Percentiles rank a stretch among this genome's conserved stretches.
Conservation (phyloP, 1,140 invertebrate species). For the Antheraea pernyi region DNA sequence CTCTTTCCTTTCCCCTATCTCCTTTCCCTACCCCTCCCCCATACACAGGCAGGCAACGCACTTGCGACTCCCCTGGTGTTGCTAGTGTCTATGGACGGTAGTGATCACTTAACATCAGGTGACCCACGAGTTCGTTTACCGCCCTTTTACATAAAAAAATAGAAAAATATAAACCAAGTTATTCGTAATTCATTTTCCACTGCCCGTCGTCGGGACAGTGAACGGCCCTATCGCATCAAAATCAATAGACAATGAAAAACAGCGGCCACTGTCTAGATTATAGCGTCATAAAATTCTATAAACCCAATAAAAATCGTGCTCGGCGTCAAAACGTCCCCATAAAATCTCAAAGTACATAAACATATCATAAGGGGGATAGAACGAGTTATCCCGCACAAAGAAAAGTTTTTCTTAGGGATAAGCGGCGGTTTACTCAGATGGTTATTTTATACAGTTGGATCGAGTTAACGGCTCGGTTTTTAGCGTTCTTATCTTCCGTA, state of each 20-base stretch:
- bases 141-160: too few relatives aligned
- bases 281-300: conserved; percentile 76
- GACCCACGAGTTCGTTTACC: too few relatives aligned
- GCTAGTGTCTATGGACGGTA: too few relatives aligned
- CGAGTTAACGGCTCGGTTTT: conserved; percentile 64
- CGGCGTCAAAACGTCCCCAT: conserved; percentile 76
- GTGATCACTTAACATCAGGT: too few relatives aligned
- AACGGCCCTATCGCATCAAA: conserved; percentile 40
- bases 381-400: conserved; percentile 72
- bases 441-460: conserved; percentile 76
- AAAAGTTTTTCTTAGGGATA: conserved; percentile 70
- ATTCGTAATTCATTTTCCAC: conserved; percentile 24
- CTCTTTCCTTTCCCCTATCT: too few relatives aligned
- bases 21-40: too few relatives aligned
- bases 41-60: too few relatives aligned
- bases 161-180: background rate
- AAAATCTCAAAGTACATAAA: conserved; percentile 79
- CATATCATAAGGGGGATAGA: conserved; percentile 76
- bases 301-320: conserved; percentile 78
- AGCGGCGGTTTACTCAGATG: conserved; percentile 69
- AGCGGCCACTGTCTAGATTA: conserved; percentile 66
- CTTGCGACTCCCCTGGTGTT: too few relatives aligned
- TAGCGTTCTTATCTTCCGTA: conserved; percentile 42
- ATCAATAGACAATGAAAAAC: conserved; percentile 75
- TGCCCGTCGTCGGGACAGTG: conserved; percentile 31